A percentile compares a stretch with the other conserved stretches of the same genome.
phyloP scores from a whole-genome alignment of 2,797 vertebrate genomes.

The Gadopsis marmoratus region DNA sequence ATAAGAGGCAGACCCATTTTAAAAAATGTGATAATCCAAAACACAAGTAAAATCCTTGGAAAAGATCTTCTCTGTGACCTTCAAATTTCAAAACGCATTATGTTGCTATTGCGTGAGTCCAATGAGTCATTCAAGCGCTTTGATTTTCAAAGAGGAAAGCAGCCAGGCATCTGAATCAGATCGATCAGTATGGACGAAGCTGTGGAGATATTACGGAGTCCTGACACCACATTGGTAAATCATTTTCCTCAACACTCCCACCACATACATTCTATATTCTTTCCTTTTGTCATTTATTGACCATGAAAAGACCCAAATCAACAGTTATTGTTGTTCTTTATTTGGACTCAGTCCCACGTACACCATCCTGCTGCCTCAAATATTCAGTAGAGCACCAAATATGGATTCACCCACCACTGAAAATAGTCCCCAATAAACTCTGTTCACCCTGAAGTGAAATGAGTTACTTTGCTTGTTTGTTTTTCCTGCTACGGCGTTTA shows the following conservation, averaged over 20 bases:
- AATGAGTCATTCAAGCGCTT: slow-evolving; percentile 33
- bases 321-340: neutral
- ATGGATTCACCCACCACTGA: neutral
- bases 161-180: slow-evolving; percentile 41
- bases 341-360: neutral
- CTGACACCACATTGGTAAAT: slow-evolving; percentile 34
- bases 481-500: neutral
- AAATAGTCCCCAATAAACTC: neutral
- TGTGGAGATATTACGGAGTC: neutral
- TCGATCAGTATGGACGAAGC: slow-evolving; percentile 34
- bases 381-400: neutral
- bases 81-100: slow-evolving; percentile 45
- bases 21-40: slow-evolving; percentile 35
- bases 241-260: neutral
- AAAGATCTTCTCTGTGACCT: slow-evolving; percentile 44
- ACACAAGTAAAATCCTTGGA: slow-evolving; percentile 27
- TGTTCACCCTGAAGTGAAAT: neutral
- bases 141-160: slow-evolving; percentile 39
- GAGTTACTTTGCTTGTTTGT: neutral
- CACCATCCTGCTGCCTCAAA: slow-evolving; percentile 1
- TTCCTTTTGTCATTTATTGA: neutral
- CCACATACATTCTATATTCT: neutral
- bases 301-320: neutral
- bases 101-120: slow-evolving; percentile 32
- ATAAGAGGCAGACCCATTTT: slow-evolving; percentile 13